Base-by-base conservation (phyloP, 2,113 vertebrate species). In the Rhea americana region DNA sequence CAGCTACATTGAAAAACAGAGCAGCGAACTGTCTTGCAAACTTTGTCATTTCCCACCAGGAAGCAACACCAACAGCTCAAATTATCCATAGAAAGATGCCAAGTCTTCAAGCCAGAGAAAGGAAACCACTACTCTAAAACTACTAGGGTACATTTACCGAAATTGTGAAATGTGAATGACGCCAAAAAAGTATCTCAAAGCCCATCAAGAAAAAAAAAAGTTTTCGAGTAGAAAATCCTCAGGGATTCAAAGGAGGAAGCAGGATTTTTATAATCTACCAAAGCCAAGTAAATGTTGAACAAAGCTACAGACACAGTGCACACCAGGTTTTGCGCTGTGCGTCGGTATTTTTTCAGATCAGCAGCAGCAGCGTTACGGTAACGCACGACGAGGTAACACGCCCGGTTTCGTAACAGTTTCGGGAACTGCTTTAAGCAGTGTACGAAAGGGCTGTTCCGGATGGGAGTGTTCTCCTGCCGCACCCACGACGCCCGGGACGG, bases 31-130 rank as follows among this genome's bases (percentile, higher is more conserved):
- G 50, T 1, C 50, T 24, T 55, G 39, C 20, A 84, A 94, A 96
- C 82, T 89, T 88, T 37, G 72, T 22, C 70, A 10, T 50, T 91
- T 96, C 53, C 73, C 70, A 15, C 22, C 88, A 79, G 88, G 80
- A 94, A 91, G 67, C 24, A 58, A 14, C 82, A 24, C 43, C 0
- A 30, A 70, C 53, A 28, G 50, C 74, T 83, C 85, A 58, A 83
- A 80, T 81, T 41, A 81, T 86, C 85, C 28, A 7, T 85, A 55
- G 39, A 85, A 80, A 91, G 87, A 90, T 93, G 90, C 89, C 92
- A 94, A 8, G 20, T 76, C 45, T 35, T 35, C 35, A 35, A 35
- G 89, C 70, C 19, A 47, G 55, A 1, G 8, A 83, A 32, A 41
- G 35, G 71, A 41, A 71, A 35, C 51, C 10, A 5, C 63, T 4